Percentiles rank a stretch among this genome's conserved stretches.
Conservation (phyloP, 2,113 vertebrate species). For the Porphyrio hochstetteri region DNA sequence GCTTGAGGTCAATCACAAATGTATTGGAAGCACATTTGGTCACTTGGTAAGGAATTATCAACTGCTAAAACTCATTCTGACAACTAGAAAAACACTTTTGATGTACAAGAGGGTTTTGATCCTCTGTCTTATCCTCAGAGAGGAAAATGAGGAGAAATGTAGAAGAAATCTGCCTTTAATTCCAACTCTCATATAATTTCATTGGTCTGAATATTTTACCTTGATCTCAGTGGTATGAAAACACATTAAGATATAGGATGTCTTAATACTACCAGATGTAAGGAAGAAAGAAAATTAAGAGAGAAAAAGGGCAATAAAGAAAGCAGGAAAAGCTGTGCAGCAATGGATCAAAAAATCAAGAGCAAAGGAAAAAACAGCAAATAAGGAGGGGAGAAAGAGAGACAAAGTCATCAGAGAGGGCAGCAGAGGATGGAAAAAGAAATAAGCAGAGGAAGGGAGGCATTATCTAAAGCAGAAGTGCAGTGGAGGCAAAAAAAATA, state of each 20-base stretch:
- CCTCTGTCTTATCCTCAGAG: background rate
- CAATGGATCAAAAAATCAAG: background rate
- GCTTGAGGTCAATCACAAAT: background rate
- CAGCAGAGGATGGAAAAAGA: slow-evolving; percentile 32
- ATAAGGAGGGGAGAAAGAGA: background rate
- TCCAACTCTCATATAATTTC: background rate
- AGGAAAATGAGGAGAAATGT: background rate
- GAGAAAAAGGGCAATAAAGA: background rate
- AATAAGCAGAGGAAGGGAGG: background rate
- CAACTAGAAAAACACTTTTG: background rate
- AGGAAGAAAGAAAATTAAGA: slow-evolving; percentile 11
- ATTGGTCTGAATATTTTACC: background rate
- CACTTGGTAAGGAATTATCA: background rate
- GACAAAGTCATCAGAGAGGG: slow-evolving; percentile 30
- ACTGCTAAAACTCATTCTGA: background rate
- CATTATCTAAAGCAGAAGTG: background rate
- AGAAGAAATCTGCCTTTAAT: background rate
- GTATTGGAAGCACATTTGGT: background rate
- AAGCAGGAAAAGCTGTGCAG: background rate
- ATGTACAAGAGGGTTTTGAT: background rate
- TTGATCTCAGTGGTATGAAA: background rate
- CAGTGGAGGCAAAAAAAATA: background rate
- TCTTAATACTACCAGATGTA: background rate
- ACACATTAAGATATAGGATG: background rate
- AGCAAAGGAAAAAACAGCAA: slow-evolving; percentile 17